Base-by-base conservation (phyloP, 2,888 invertebrate genomes). In the Pristionchus fissidentatus region DNA sequence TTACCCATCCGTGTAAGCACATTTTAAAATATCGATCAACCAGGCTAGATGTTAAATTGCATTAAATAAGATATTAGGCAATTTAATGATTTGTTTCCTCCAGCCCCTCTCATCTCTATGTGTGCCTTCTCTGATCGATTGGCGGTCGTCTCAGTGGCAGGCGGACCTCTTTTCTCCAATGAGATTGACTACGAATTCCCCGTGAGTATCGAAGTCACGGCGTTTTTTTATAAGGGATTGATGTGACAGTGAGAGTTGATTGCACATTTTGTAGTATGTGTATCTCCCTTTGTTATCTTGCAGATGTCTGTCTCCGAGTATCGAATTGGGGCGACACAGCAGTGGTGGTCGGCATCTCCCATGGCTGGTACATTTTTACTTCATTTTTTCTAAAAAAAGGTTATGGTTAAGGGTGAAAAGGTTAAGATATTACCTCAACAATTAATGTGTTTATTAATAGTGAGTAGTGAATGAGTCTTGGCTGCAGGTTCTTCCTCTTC, bases 121-220 rank as follows among this genome's bases (percentile, higher is more conserved):
- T 93, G 95, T 70, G 95, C 95, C 0, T 94, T 94, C 87, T 94
- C 94, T 57, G 94, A 95, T 91, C 94, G 94, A 78, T 92, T 96
- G 29, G 92, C 95, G 85, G 93, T 95, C 19, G 95, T 95, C 41
- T 93, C 95, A 92, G 96, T 96, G 90, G 93, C 93, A 66, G 95
- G 95, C 38, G 84, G 82, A 26, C 70, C 82, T 7, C 0, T 82
- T 0, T 70, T 49, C 66, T 87, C 87, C 32, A 84, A 84, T 46
- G 73, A 79, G 5, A 83, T 84, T 22, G 84, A 85, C 22, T 83
- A 84, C 38, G 84, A 84, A 66, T 52, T 78, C n/a, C 46, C 57
- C 5, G 57, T 70, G n/a, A 41, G 73, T 49, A 19, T 22, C 26
- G 8, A 15, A 15, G 8, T 15, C 22, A 60, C 15, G 46, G 15